Percentiles rank a stretch among this genome's conserved stretches.
Evolutionary conservation across 2,888 invertebrate genomes (phyloP).

Genomic region (Cerastis rubricosa): DNA sequence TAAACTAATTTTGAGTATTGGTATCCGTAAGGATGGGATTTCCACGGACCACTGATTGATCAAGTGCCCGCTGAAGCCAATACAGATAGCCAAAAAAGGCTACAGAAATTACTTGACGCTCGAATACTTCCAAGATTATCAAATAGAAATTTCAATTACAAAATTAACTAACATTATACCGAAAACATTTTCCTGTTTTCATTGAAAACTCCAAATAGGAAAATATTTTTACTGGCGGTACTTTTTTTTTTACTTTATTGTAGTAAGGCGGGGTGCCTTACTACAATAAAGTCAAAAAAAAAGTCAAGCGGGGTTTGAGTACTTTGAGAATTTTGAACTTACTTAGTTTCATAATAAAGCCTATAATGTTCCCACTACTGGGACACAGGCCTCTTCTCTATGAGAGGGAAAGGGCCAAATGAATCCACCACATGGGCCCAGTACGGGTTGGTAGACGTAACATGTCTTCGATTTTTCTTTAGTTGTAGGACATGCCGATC

Average conservation of each 20-base stretch:
- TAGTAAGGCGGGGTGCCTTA: no score
- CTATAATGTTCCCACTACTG: no score
- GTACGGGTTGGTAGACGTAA: no score
- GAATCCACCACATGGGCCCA: no score
- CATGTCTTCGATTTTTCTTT: no score
- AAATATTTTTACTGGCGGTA: not conserved
- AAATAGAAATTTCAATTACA: not conserved
- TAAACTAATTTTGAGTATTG: constrained; percentile 33
- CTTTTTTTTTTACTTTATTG: not conserved
- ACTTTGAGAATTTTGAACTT: constrained; percentile 31
- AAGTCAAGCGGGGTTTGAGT: not conserved
- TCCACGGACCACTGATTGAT: constrained; percentile 7
- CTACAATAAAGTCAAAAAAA: no score
- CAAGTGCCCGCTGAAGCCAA: constrained; percentile 2
- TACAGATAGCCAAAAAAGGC: not conserved
- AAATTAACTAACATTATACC: not conserved
- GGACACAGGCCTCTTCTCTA: no score
- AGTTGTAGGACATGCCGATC: no score
- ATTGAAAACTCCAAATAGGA: not conserved
- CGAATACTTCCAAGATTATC: not conserved
- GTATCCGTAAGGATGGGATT: constrained; percentile 18
- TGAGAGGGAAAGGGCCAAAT: no score
- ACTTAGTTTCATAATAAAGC: constrained; percentile 77
- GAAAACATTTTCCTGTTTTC: not conserved
- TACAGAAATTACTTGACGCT: not conserved